Evolutionary conservation across 2,797 vertebrate genomes (phyloP), one percentile per base, ranked within the genome.

Genomic region (Falco peregrinus): DNA sequence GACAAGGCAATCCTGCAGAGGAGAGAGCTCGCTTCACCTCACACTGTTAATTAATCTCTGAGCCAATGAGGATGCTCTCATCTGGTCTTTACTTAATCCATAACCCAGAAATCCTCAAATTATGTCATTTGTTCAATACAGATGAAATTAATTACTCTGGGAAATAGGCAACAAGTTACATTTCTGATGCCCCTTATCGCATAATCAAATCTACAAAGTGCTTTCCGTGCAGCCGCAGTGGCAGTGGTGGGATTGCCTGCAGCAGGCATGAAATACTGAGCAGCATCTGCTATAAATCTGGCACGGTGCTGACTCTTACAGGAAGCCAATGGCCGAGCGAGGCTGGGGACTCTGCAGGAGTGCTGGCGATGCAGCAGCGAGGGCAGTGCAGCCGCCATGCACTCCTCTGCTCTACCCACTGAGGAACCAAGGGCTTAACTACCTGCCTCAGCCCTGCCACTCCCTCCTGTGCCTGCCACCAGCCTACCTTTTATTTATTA

Each of bases 51-150:
- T 97, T 97, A 95, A 96, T 97, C 97, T 95, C 64, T 0, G 24
- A 95, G 92, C 84, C 97, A 95, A 89, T 84, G 93, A 97, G 95
- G 94, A 95, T 81, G 89, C 77, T 95, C 96, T 96, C 73, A 26
- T 94, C 94, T 97, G 96, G 71, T 97, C 90, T 97, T 97, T 97
- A 89, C 87, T 97, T 97, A 97, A 97, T 96, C 97, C 90, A 92
- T 95, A 97, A 95, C 97, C 94, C 90, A 91, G 95, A 97, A 95
- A 92, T 84, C 93, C 92, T 94, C 95, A 92, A 96, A 95, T 96
- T 97, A 95, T 95, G 93, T 96, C 95, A 95, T 97, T 96, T 97
- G 96, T 96, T 97, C 95, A 93, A 95, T 97, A 95, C 84, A 85
- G 94, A 97, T 87, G 83, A 96, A 97, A 97, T 95, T 95, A 97